Evolutionary conservation across 2,888 invertebrate genomes (phyloP).

Genomic region (Zonitis immaculata): DNA sequence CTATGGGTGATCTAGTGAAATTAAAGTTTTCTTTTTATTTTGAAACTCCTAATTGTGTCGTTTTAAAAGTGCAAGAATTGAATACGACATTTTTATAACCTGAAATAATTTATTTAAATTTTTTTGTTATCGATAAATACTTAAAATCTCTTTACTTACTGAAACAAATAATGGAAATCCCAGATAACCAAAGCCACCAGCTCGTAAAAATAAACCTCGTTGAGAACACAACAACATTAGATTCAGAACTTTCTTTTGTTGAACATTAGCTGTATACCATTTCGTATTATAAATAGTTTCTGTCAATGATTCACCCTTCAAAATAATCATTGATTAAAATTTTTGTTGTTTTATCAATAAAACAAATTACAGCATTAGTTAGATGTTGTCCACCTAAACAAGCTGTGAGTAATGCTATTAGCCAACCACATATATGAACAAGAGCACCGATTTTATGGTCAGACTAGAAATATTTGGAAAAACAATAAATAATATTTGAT

Average conservation of each 20-base stretch:
- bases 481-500: neutral
- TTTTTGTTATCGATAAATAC: neutral
- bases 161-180: constrained; percentile 3
- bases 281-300: neutral
- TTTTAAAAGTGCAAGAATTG: neutral
- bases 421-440: constrained; percentile 6
- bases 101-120: neutral
- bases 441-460: neutral
- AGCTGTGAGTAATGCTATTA: constrained; percentile 4
- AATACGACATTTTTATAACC: constrained; percentile 4
- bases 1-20: too few relatives aligned
- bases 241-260: neutral
- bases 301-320: neutral
- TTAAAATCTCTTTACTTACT: neutral
- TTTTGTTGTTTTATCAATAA: neutral
- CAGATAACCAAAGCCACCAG: neutral
- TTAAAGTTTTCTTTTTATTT: too few relatives aligned
- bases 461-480: neutral
- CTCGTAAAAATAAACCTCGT: neutral
- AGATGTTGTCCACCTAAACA: constrained; percentile 9
- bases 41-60: neutral
- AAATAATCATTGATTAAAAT: neutral
- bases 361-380: constrained; percentile 5
- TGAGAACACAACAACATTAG: constrained; percentile 1
- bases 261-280: neutral